Evolutionary conservation across 2,797 vertebrate genomes (phyloP), one percentile per base, ranked within the genome.

Genomic region (Odontamblyopus lacepedii): DNA sequence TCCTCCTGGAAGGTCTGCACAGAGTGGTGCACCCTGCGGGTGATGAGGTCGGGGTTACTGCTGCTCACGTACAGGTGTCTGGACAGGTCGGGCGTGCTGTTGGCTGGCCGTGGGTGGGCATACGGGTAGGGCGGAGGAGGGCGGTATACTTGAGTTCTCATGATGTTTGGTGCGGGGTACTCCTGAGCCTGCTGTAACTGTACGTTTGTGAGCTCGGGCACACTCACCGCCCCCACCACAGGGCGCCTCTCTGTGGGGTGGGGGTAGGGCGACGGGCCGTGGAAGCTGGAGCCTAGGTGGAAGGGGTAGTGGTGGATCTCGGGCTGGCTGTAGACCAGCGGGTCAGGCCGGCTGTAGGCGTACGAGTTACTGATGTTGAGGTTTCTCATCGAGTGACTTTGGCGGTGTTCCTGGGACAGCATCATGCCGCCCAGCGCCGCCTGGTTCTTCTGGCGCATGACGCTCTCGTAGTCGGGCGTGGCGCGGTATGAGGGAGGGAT

Each of bases 1-100:
- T 97, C 98, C 83, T 99, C 98, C 83, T 99, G 98, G 91, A 99
- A 99, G 0, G 96, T 98, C 90, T 99, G 98, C n/a, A 99, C 98
- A 0, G 97, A 97, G 89, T 99, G 98, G 84, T 99, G 98, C 8
- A 99, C 96, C 0, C 98, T 93, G 2, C 98, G 88, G 0, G 97
- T 98, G 85, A 99, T 97, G 83, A 99, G 93, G 71, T 99, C 98
- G 0, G 98, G 97, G 79, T 98, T 99, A 90, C 98, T 99, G 81
- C 95, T 98, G 92, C 97, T 99, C 53, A 95, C 95, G 51, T 97
- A 96, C 29, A 96, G 93, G 76, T 99, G 97, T 6, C 96, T 95
- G 0, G 97, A 98, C 70, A 99, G 95, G 86, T 99, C 98, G 0
- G 98, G 98, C 7, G 98, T 99, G 89, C 98, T 99, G 78, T 98